phyloP scores from a whole-genome alignment of 2,113 vertebrate species.

The Lophius piscatorius region DNA sequence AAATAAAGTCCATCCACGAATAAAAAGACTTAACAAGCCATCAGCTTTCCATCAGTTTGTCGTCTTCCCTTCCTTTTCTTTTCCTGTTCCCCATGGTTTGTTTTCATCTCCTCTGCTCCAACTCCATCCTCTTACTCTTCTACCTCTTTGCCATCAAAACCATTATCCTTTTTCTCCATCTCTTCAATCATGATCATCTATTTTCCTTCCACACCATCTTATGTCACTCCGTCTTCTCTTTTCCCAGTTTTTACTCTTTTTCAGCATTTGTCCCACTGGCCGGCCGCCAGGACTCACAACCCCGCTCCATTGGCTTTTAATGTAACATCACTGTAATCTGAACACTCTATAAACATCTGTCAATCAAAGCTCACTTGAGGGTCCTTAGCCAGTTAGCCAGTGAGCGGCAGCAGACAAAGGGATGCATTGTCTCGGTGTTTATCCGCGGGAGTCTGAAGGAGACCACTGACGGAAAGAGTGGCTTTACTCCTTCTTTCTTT shows the following conservation, averaged over 20 bases:
- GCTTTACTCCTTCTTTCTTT: slow-evolving; percentile 57
- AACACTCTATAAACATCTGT: slow-evolving; percentile 54
- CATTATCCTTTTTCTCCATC: neutral
- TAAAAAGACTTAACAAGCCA: too few species aligned
- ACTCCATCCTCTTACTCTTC: too few species aligned
- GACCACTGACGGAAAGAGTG: slow-evolving; percentile 60
- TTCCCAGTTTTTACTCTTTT: slow-evolving; percentile 4
- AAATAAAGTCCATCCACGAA: too few species aligned
- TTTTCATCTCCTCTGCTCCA: neutral
- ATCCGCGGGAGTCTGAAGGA: slow-evolving; percentile 32
- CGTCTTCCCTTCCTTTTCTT: neutral
- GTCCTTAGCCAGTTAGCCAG: slow-evolving; percentile 33
- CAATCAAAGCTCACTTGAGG: slow-evolving; percentile 43
- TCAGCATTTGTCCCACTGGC: slow-evolving; percentile 35
- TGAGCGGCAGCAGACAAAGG: slow-evolving; percentile 51
- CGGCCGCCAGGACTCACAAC: slow-evolving; percentile 50
- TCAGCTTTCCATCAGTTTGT: neutral
- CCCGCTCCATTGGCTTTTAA: slow-evolving; percentile 48
- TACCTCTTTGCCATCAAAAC: too few species aligned
- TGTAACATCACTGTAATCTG: slow-evolving; percentile 49
- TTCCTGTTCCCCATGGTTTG: neutral
- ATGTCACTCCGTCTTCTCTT: neutral
- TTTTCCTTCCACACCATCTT: neutral
- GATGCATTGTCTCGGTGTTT: slow-evolving; percentile 47
- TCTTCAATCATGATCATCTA: slow-evolving; percentile 6